Percentiles rank a stretch among this genome's conserved stretches.
phyloP scores from a whole-genome alignment of 2,113 vertebrate genomes.

The Uropsilus gracilis region DNA sequence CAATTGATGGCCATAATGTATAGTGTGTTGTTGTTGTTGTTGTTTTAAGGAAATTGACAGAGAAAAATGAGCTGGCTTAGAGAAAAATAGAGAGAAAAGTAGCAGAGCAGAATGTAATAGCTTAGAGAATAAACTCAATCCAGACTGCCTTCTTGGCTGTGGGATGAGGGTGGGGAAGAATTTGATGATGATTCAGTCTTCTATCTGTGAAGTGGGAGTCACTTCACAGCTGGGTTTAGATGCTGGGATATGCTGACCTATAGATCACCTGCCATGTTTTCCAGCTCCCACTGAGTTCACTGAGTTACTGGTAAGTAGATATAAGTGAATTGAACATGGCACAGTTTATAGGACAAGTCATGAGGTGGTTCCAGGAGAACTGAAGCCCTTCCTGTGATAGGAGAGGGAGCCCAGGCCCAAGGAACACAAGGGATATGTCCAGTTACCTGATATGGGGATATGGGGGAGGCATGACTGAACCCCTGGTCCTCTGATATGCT shows the following conservation, averaged over 20 bases:
- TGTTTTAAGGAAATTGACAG: not conserved
- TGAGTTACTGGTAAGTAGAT: not conserved
- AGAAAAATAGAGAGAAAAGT: not conserved
- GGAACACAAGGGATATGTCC: not conserved
- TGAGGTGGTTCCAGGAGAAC: not conserved
- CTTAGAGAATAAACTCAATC: not conserved
- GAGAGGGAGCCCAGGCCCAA: fast-evolving
- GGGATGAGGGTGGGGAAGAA: fast-evolving
- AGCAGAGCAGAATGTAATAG: not conserved
- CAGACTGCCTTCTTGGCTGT: not conserved
- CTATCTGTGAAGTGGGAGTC: not conserved
- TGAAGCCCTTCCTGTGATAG: not conserved
- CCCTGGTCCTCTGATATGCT: not conserved
- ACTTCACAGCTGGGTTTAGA: not conserved
- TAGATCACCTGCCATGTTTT: not conserved
- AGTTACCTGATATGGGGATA: no score
- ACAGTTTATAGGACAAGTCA: not conserved
- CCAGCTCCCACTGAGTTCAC: not conserved
- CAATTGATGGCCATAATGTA: not conserved
- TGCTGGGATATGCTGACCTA: not conserved
- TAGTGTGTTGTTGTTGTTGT: no score
- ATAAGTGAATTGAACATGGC: not conserved
- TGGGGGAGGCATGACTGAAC: fast-evolving
- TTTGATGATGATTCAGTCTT: not conserved
- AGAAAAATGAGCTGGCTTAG: not conserved